Evolutionary conservation across 2,797 vertebrate species (phyloP).

Genomic region (Kryptolebias ocellatus): DNA sequence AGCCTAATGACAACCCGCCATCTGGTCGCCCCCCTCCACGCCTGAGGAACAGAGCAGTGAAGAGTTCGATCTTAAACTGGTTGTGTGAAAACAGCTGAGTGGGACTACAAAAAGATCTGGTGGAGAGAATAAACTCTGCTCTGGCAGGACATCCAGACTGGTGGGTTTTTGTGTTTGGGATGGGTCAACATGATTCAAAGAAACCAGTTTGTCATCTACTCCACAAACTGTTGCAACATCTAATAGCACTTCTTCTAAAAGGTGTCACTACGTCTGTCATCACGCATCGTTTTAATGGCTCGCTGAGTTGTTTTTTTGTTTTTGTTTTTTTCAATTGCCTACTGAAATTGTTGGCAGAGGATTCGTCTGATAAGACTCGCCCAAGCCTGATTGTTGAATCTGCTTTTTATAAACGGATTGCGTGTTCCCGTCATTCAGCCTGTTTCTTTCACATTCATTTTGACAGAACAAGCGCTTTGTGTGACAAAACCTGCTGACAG

Average conservation of each 20-base stretch:
- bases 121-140: neutral
- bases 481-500: neutral
- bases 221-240: neutral
- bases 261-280: neutral
- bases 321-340: neutral
- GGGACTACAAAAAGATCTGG: neutral
- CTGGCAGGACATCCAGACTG: too few species aligned
- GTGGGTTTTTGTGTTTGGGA: too few species aligned
- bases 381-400: neutral
- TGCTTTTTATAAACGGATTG: neutral
- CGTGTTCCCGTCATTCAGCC: neutral
- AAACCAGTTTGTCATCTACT: neutral
- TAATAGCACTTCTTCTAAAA: neutral
- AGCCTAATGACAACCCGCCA: neutral
- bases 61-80: too few species aligned
- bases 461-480: neutral
- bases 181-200: neutral
- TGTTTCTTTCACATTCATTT: constrained; percentile 53
- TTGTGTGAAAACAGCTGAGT: too few species aligned
- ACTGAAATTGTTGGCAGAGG: neutral
- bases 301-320: neutral
- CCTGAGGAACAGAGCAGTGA: neutral
- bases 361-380: neutral
- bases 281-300: neutral
- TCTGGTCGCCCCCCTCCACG: too few species aligned